phyloP scores from a whole-genome alignment of 2,113 vertebrate genomes.

The Lampris incognitus region DNA sequence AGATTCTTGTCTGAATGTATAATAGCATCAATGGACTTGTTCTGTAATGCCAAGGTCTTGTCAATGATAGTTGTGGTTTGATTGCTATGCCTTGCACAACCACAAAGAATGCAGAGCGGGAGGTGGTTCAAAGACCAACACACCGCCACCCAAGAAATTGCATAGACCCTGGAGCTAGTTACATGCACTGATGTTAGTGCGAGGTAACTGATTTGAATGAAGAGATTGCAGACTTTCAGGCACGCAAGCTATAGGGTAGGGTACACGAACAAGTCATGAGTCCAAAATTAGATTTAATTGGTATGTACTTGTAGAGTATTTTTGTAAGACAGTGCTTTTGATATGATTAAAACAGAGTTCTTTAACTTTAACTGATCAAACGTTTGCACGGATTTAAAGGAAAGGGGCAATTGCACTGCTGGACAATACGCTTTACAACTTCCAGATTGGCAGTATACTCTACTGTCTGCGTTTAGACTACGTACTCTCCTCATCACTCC shows the following conservation, averaged over 20 bases:
- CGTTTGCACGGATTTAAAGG: no score
- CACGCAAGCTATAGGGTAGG: constrained; percentile 1
- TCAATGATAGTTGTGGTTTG: constrained; percentile 74
- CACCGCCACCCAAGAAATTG: constrained; percentile 55
- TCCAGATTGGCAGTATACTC: no score
- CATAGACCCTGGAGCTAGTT: constrained; percentile 58
- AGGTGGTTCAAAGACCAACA: constrained; percentile 72
- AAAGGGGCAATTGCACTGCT: no score
- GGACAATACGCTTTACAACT: no score
- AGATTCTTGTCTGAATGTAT: constrained; percentile 38
- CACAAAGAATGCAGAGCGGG: constrained; percentile 80
- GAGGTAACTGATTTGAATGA: constrained; percentile 46
- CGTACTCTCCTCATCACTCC: no score
- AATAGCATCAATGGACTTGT: constrained; percentile 53
- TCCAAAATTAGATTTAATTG: neutral
- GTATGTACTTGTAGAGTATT: no score
- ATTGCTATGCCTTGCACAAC: constrained; percentile 72
- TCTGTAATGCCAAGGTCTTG: constrained; percentile 68
- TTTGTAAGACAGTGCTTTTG: no score
- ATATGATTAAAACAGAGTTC: no score
- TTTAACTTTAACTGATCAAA: no score
- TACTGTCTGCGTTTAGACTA: no score
- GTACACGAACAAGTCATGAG: neutral
- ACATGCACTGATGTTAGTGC: constrained; percentile 53
- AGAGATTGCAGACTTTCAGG: constrained; percentile 43